Evolutionary conservation across 1,140 invertebrate species (phyloP), one percentile per base, ranked within the genome.

Genomic region (Leptopilina boulardi): DNA sequence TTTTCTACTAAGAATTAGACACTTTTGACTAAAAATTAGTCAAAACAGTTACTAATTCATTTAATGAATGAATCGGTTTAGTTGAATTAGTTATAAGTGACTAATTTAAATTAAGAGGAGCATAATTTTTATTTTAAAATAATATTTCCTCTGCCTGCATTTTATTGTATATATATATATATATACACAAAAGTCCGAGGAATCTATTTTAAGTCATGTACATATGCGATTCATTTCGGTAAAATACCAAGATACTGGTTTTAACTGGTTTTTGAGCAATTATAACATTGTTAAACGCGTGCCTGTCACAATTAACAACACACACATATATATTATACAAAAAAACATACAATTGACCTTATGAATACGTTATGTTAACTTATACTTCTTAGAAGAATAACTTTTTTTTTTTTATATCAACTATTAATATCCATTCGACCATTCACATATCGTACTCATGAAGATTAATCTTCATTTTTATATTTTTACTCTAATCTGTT

Each of bases 181-280:
- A 51, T 51, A 38, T 51, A n/a, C 13, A 18, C 6, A 51, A 51
- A 51, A 51, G 47, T 51, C 47, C 13, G 47, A 51, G 47, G 47
- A 51, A 51, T 51, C 47, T 51, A 51, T 51, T 51, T 51, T 51
- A 51, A 51, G 47, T 18, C 47, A 18, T n/a, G 47, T 18, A 15
- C 13, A 38, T 38, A 38, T 38, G 15, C 47, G 47, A 51, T 18
- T 51, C 47, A 51, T n/a, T 51, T 47, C 42, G n/a, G 13, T 47
- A 47, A 51, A 51, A 51, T 51, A 18, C 47, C 47, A 51, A 51
- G 15, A 51, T 51, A 18, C 47, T 51, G n/a, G 47, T 51, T 51
- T 51, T 51, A 51, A 51, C 47, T 51, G 47, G 47, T 51, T 51
- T 51, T n/a, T n/a, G 15, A 18, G 47, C 47, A 51, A 51, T 51